phyloP scores from a whole-genome alignment of 2,797 vertebrate species.

The Aselliscus stoliczkanus region DNA sequence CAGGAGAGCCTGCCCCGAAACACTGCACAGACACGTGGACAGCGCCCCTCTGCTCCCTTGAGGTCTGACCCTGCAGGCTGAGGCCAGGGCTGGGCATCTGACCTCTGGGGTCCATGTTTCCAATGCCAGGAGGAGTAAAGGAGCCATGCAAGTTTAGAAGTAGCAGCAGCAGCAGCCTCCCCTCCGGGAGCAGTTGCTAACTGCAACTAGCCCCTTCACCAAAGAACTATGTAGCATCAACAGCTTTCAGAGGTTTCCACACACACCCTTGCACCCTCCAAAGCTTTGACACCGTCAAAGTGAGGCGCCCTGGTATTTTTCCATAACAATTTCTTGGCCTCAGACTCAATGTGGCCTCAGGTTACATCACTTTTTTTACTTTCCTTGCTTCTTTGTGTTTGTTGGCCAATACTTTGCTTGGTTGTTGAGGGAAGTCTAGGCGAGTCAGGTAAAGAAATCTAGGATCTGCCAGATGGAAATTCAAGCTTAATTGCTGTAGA shows the following conservation, averaged over 20 bases:
- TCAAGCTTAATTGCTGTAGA: not conserved
- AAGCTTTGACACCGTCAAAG: not conserved
- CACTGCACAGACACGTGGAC: not conserved
- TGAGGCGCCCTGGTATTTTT: constrained; percentile 41
- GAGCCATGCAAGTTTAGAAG: not conserved
- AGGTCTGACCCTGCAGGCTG: not conserved
- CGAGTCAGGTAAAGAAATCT: not conserved
- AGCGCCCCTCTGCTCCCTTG: not conserved
- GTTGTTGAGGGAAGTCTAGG: not conserved
- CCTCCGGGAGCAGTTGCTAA: not conserved
- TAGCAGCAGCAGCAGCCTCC: not conserved
- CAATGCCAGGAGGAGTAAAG: too few species aligned
- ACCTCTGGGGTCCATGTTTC: not conserved
- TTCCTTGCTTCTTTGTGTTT: constrained; percentile 58
- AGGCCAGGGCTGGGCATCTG: not conserved
- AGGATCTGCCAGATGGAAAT: not conserved
- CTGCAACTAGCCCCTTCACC: not conserved
- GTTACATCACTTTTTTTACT: constrained; percentile 46
- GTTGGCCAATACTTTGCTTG: not conserved
- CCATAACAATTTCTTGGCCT: constrained; percentile 20
- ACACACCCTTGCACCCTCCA: not conserved
- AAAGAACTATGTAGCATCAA: not conserved
- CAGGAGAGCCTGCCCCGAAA: constrained; percentile 60
- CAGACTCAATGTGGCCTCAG: not conserved
- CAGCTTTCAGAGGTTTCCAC: not conserved